A percentile compares a stretch with the other conserved stretches of the same genome.
phyloP scores from a whole-genome alignment of 2,888 invertebrate genomes.

The Drosophila borealis region DNA sequence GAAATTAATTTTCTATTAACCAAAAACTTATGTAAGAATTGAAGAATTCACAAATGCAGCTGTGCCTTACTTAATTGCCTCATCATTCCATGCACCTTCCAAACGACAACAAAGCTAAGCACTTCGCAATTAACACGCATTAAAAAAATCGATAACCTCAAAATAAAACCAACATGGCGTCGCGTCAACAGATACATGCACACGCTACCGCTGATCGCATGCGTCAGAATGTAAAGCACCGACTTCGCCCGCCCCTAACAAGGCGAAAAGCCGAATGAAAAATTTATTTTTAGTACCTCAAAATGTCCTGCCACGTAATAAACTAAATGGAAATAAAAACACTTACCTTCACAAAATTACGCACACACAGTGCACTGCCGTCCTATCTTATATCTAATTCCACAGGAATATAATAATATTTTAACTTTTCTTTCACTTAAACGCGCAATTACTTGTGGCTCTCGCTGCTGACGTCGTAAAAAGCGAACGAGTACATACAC shows the following conservation, averaged over 20 bases:
- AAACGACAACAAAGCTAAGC: not conserved
- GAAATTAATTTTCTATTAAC: too few species aligned
- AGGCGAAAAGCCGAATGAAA: slow-evolving; percentile 8
- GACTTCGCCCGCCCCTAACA: slow-evolving; percentile 1
- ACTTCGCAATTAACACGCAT: not conserved
- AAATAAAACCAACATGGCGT: slow-evolving; percentile 70
- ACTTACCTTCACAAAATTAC: slow-evolving; percentile 22
- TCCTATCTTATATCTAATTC: not conserved
- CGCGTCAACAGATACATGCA: slow-evolving; percentile 60
- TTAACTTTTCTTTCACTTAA: slow-evolving; percentile 25
- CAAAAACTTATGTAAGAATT: not conserved
- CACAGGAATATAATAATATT: not conserved
- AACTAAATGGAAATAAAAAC: not conserved
- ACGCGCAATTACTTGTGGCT: slow-evolving; percentile 29
- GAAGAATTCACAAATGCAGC: not conserved
- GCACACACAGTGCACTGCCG: not conserved
- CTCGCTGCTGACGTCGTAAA: slow-evolving; percentile 37
- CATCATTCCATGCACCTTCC: not conserved
- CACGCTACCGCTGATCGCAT: slow-evolving; percentile 54
- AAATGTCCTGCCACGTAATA: slow-evolving; percentile 38
- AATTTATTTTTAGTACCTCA: not conserved
- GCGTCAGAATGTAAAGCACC: slow-evolving; percentile 45
- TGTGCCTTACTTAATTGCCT: not conserved
- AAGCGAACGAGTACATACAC: slow-evolving; percentile 40
- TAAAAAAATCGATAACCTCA: slow-evolving; percentile 58